phyloP scores from a whole-genome alignment of 2,113 vertebrate species.

The Aphyosemion australe region DNA sequence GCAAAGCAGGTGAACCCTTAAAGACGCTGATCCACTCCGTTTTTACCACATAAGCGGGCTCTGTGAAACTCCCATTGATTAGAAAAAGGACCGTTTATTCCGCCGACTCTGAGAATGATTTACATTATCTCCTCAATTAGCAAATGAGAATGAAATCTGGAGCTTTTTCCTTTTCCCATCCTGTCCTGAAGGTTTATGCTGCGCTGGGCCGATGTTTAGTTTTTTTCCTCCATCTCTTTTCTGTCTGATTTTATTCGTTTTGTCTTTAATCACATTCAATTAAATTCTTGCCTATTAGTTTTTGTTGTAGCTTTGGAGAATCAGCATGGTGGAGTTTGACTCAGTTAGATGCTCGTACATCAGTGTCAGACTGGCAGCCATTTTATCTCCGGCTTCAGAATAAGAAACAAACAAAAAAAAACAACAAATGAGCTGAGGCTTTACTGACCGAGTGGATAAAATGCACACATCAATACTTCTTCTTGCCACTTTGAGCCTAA shows the following conservation, averaged over 20 bases:
- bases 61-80: constrained; percentile 73
- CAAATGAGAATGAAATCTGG: constrained; percentile 72
- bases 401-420: constrained; percentile 16
- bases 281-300: constrained; percentile 48
- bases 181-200: constrained; percentile 42
- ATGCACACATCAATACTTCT: constrained; percentile 35
- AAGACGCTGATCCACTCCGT: constrained; percentile 70
- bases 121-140: constrained; percentile 79
- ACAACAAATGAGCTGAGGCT: constrained; percentile 59
- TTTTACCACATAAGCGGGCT: constrained; percentile 30
- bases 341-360: constrained; percentile 59
- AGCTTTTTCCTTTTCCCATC: constrained; percentile 45
- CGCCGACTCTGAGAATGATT: constrained; percentile 68
- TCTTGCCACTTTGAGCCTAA: constrained; percentile 15
- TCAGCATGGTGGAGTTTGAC: constrained; percentile 50
- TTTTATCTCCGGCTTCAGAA: constrained; percentile 54
- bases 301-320: constrained; percentile 30
- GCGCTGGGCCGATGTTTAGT: background rate
- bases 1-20: constrained; percentile 37
- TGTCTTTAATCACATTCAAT: constrained; percentile 59
- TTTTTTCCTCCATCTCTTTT: background rate
- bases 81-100: constrained; percentile 63
- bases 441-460: constrained; percentile 26
- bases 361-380: constrained; percentile 62
- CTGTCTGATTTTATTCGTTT: constrained; percentile 28